A percentile compares a stretch with the other conserved stretches of the same genome.
These are phyloP conservation scores for Melangyna quadrimaculata DNA, from an alignment of 2,888 invertebrate genomes.

Conservation along the genomic window DNA sequence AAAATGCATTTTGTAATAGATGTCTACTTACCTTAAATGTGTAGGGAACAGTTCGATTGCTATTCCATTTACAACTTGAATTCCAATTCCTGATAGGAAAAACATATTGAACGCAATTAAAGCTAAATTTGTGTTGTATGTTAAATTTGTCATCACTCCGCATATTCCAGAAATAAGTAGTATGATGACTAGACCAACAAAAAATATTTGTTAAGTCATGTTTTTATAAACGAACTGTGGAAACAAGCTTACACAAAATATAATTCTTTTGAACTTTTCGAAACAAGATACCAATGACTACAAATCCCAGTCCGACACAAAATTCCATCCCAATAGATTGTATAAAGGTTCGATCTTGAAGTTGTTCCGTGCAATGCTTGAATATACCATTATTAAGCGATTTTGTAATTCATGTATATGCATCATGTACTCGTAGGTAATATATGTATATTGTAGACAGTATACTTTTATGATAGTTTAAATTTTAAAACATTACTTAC, in stretches of 20 bases:
- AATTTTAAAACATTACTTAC: too few species aligned
- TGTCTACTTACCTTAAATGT: slow-evolving; percentile 75
- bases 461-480: too few species aligned
- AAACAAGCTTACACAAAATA: slow-evolving; percentile 75
- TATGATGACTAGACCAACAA: slow-evolving; percentile 73
- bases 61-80: slow-evolving; percentile 76
- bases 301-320: slow-evolving; percentile 74
- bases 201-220: too few species aligned
- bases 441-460: too few species aligned
- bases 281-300: slow-evolving; percentile 75
- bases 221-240: neutral
- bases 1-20: neutral
- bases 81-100: slow-evolving; percentile 73
- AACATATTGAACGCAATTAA: slow-evolving; percentile 74
- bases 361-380: slow-evolving; percentile 72
- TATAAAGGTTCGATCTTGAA: slow-evolving; percentile 75
- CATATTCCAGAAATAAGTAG: slow-evolving; percentile 73
- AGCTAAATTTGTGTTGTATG: slow-evolving; percentile 72
- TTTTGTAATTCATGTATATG: too few species aligned
- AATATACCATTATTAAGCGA: too few species aligned
- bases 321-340: slow-evolving; percentile 75
- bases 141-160: slow-evolving; percentile 73
- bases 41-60: slow-evolving; percentile 78
- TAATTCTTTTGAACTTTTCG: slow-evolving; percentile 75
- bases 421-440: too few species aligned